Conservation (phyloP, 2,797 vertebrate genomes). For the Falco biarmicus region DNA sequence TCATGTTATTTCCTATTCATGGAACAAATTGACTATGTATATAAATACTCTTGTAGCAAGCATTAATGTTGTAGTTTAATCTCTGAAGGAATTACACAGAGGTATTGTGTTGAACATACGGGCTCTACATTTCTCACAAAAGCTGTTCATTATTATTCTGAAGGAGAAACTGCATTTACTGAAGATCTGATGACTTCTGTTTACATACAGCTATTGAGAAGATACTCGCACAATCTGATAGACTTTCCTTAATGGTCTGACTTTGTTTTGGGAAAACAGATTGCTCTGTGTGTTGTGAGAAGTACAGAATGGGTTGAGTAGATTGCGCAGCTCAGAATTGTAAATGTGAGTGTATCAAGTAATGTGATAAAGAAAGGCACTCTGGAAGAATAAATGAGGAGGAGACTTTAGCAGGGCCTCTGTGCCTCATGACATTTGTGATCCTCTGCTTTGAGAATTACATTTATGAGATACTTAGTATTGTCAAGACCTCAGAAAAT, state of each 20-base stretch:
- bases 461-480: background rate
- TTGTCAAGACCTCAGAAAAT: slow-evolving; percentile 19
- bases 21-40: slow-evolving; percentile 37
- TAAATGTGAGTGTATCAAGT: background rate
- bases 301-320: background rate
- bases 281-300: background rate
- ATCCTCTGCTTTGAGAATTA: background rate
- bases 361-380: background rate
- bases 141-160: background rate
- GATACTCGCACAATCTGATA: background rate
- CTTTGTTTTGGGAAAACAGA: background rate
- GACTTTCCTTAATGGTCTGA: background rate
- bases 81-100: slow-evolving; percentile 51
- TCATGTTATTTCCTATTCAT: slow-evolving; percentile 39
- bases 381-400: background rate
- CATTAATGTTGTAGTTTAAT: slow-evolving; percentile 8
- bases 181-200: slow-evolving; percentile 10
- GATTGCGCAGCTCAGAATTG: background rate
- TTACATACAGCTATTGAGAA: slow-evolving; percentile 19
- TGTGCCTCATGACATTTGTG: background rate
- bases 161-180: slow-evolving; percentile 33
- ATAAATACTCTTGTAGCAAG: background rate
- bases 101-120: slow-evolving; percentile 21
- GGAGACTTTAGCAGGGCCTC: background rate
- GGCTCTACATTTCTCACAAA: slow-evolving; percentile 20